Evolutionary conservation across 2,113 vertebrate species (phyloP).

Genomic region (Agelaius phoeniceus): DNA sequence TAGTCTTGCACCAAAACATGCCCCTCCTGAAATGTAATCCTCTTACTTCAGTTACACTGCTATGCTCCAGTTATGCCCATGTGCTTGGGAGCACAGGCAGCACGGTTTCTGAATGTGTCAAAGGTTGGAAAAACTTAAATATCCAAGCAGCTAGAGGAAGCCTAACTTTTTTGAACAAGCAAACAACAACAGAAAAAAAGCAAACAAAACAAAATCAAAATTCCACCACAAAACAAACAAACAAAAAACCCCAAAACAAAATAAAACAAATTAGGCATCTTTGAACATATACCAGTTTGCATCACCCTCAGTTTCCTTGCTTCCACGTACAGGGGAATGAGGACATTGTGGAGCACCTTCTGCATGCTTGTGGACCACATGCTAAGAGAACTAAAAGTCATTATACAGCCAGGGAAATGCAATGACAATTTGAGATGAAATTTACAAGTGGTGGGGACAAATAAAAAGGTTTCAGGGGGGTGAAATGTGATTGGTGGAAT

Average conservation of each 20-base stretch:
- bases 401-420: background rate
- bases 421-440: background rate
- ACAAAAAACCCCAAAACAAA: background rate
- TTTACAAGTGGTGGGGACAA: background rate
- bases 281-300: background rate
- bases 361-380: background rate
- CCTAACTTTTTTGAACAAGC: background rate
- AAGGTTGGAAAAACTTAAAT: background rate
- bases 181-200: background rate
- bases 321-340: rapidly evolving
- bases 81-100: background rate
- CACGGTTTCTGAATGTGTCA: background rate
- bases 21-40: slow-evolving; percentile 51
- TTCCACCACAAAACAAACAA: background rate
- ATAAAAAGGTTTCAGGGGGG: background rate
- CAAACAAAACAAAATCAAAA: background rate
- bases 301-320: background rate
- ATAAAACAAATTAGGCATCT: background rate
- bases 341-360: background rate
- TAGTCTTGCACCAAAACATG: background rate
- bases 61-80: background rate
- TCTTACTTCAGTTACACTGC: slow-evolving; percentile 27
- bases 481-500: background rate
- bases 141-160: background rate
- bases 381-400: background rate